Evolutionary conservation across 1,140 invertebrate genomes (phyloP).

Genomic region (Steinernema khuongi): DNA sequence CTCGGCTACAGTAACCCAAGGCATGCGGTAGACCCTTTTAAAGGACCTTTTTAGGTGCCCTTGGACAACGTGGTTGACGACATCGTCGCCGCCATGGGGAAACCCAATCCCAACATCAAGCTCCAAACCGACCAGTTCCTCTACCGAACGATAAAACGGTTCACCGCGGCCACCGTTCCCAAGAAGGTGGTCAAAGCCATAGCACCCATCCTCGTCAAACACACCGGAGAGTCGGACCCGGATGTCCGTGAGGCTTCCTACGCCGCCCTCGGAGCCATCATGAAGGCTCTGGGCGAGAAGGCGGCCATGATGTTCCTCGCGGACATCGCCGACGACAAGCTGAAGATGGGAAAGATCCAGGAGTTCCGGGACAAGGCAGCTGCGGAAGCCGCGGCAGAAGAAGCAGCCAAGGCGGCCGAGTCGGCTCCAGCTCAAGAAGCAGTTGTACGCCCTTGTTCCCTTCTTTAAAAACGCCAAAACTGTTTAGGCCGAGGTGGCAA

Average conservation of each 20-base stretch:
- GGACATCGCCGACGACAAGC: constrained; percentile 71
- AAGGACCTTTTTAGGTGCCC: constrained; percentile 67
- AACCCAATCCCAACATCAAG: constrained; percentile 91
- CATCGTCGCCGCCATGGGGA: constrained; percentile 72
- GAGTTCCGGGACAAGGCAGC: background rate
- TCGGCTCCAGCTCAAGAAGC: background rate
- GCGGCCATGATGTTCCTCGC: constrained; percentile 75
- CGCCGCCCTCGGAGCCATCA: constrained; percentile 83
- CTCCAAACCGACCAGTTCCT: constrained; percentile 83
- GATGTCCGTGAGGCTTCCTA: constrained; percentile 61
- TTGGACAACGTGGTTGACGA: constrained; percentile 84
- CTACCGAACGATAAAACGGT: constrained; percentile 68
- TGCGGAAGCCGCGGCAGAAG: background rate
- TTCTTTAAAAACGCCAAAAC: too few species aligned
- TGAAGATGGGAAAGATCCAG: constrained; percentile 81
- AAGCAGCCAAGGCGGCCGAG: constrained; percentile 21
- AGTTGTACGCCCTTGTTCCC: too few species aligned
- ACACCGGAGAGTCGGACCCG: constrained; percentile 44
- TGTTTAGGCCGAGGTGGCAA: too few species aligned
- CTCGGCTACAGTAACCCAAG: constrained; percentile 58
- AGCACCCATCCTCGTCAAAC: constrained; percentile 72
- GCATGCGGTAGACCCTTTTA: background rate
- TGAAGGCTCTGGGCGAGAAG: constrained; percentile 89
- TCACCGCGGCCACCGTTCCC: constrained; percentile 67
- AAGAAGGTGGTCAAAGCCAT: constrained; percentile 87